These are phyloP conservation scores for Anas platyrhynchos DNA, from an alignment of 2,113 vertebrate genomes.

Conservation along the genomic window DNA sequence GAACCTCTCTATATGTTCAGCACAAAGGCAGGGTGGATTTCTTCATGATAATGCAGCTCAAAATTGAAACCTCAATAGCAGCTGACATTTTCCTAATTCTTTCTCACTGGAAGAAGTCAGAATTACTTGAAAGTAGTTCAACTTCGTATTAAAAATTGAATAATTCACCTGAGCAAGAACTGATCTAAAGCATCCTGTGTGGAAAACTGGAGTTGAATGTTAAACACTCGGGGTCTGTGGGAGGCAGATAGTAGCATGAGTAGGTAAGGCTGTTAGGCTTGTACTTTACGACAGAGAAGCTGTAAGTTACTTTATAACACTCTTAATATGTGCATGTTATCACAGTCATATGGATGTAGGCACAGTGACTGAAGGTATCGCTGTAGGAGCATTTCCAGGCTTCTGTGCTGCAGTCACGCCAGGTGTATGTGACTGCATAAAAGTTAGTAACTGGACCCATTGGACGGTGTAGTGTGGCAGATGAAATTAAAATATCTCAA, in stretches of 20 bases:
- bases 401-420: not conserved
- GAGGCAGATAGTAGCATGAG: not conserved
- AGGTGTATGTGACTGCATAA: not conserved
- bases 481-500: not conserved
- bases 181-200: not conserved
- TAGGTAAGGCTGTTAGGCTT: not conserved
- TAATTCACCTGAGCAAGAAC: not conserved
- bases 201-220: not conserved
- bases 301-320: not conserved
- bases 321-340: not conserved
- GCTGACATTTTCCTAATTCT: not conserved
- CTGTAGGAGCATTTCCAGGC: not conserved
- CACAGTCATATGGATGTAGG: not conserved
- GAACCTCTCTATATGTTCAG: not conserved
- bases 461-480: not conserved
- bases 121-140: constrained; percentile 5
- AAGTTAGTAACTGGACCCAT: not conserved
- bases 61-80: not conserved
- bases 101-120: not conserved
- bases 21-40: not conserved
- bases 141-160: not conserved
- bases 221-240: not conserved
- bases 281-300: not conserved
- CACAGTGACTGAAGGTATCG: not conserved
- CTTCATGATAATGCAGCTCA: not conserved